Conservation (phyloP, 1,140 invertebrate species). For the Plutomurus gul region DNA sequence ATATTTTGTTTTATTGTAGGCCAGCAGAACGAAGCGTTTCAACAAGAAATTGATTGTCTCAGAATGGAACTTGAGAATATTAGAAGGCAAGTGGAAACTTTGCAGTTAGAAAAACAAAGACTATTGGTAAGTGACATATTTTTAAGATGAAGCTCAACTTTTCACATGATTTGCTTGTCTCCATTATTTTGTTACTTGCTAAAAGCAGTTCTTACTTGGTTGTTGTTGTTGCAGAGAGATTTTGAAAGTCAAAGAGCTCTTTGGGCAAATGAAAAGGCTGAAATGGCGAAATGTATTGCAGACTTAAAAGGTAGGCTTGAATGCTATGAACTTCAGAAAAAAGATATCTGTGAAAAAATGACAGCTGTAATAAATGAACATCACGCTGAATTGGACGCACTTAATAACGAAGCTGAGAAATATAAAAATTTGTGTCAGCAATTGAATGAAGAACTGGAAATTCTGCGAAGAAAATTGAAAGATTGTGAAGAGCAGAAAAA, state of each 20-base stretch:
- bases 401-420: constrained; percentile 31
- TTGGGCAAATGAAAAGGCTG: neutral
- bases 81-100: neutral
- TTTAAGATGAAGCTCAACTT: too few species aligned
- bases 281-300: neutral
- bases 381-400: constrained; percentile 46
- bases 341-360: constrained; percentile 43
- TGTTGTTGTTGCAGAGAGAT: neutral
- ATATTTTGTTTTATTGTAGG: neutral
- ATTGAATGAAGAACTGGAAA: neutral
- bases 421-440: constrained; percentile 34
- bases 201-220: too few species aligned
- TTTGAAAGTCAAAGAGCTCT: neutral
- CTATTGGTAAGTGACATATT: neutral
- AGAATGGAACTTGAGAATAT: neutral
- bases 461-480: neutral
- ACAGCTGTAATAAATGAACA: constrained; percentile 36
- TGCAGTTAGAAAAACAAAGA: neutral
- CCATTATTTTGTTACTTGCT: too few species aligned
- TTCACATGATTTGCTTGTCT: neutral
- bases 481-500: constrained; percentile 27
- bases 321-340: constrained; percentile 32
- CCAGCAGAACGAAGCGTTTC: constrained; percentile 29
- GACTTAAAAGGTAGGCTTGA: constrained; percentile 23
- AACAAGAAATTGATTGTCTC: constrained; percentile 15